These are phyloP conservation scores for Melanostoma scalare DNA, from an alignment of 2,888 invertebrate genomes.

Conservation along the genomic window DNA sequence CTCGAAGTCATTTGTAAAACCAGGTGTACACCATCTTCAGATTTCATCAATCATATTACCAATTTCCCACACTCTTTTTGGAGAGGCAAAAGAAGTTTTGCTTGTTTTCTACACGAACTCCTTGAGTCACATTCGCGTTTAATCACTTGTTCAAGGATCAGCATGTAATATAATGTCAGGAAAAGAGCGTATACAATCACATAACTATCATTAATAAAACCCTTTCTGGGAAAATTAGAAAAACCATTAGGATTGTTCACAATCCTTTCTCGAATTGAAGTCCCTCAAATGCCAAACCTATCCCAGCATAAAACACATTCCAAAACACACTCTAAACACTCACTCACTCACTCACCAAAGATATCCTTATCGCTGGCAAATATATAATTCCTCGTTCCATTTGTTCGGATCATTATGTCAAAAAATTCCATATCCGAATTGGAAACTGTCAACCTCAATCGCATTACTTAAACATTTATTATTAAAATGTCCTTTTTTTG, in stretches of 20 bases:
- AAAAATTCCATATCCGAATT: constrained; percentile 70
- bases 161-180: background rate
- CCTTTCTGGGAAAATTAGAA: constrained; percentile 59
- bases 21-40: constrained; percentile 22
- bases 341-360: background rate
- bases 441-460: constrained; percentile 73
- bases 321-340: constrained; percentile 22
- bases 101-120: constrained; percentile 23
- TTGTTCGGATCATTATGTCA: constrained; percentile 69
- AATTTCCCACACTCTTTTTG: constrained; percentile 9
- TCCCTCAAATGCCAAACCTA: constrained; percentile 61
- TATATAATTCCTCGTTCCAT: constrained; percentile 34
- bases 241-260: constrained; percentile 74
- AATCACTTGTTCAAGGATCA: constrained; percentile 42
- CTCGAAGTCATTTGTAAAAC: background rate
- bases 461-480: constrained; percentile 70
- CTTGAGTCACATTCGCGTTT: constrained; percentile 14
- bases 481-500: constrained; percentile 65
- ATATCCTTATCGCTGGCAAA: constrained; percentile 29
- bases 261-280: constrained; percentile 74
- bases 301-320: constrained; percentile 44
- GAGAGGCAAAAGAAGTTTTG: background rate
- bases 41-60: constrained; percentile 32
- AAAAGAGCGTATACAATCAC: constrained; percentile 34
- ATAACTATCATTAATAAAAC: constrained; percentile 67